Conservation (phyloP, 2,113 vertebrate genomes). For the Sisor rabdophorus region DNA sequence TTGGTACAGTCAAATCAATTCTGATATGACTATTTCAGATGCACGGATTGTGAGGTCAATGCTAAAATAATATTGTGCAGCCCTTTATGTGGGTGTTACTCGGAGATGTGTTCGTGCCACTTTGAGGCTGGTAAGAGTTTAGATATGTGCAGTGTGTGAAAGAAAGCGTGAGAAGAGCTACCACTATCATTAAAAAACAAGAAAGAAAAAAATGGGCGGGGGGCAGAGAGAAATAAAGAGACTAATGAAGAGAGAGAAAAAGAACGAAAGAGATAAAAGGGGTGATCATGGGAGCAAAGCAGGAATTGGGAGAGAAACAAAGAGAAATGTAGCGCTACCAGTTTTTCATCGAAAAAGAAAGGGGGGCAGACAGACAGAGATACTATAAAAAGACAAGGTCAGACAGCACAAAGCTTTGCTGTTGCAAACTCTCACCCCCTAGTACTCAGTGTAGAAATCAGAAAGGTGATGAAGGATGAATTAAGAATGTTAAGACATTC, state of each 20-base stretch:
- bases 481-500: no score
- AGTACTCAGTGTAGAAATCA: no score
- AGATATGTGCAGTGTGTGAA: neutral
- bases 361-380: constrained; percentile 3
- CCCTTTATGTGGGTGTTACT: neutral
- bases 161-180: neutral
- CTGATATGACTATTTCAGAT: no score
- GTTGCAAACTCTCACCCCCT: no score
- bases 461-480: no score
- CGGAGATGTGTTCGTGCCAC: neutral
- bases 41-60: no score
- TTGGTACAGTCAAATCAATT: no score
- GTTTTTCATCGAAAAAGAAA: neutral
- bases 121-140: neutral
- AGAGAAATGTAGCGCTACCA: constrained; percentile 5
- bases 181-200: no score
- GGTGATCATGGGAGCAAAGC: constrained; percentile 8
- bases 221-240: no score
- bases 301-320: neutral
- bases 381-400: constrained; percentile 50
- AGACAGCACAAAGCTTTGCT: constrained; percentile 25
- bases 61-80: no score
- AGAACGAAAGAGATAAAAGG: neutral
- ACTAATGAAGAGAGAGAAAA: no score
- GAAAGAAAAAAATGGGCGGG: no score